Evolutionary conservation across 2,888 invertebrate species (phyloP), one percentile per base, ranked within the genome.

Genomic region (Eupithecia tripunctaria): DNA sequence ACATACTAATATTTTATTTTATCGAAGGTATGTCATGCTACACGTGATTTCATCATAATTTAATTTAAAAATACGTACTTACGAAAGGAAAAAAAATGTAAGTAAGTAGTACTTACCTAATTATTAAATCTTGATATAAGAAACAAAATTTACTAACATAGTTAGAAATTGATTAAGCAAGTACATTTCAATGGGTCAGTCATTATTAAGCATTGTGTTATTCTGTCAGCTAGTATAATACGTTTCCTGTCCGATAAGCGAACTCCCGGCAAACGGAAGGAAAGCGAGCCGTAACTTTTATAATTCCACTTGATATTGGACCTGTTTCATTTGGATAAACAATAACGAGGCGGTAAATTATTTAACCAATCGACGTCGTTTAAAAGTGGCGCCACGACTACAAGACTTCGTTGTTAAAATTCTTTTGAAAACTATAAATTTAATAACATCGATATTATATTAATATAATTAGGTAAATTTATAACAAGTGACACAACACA

Each of bases 221-320:
- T 64, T 64, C 64, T 64, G 38, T 64, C 64, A 21, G 38, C 38
- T 60, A 67, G 74, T 70, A 51, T 70, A 75, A 78, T 75, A 68
- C 69, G 80, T 73, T 80, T 82, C 81, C 81, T 82, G 80, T 67
- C 51, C 70, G 81, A 81, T 81, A 81, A 79, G 70, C 66, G 56
- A 68, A 76, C 72, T 70, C 67, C 73, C 68, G 36, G 60, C 68
- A 47, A 69, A 70, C 73, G 76, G 78, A 80, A 77, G 79, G 76
- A 80, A 80, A 79, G 75, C 71, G 62, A 51, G 63, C 12, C 29
- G 56, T 56, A 14, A 56, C 56, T 60, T 29, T 60, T 67, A 47
- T 32, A 68, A 38, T 38, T 65, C 56, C 56, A 25, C 12, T 56
- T 56, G 56, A n/a, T 38, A 18, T 15, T 41, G 41, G 18, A 27